phyloP scores from a whole-genome alignment of 2,797 vertebrate species.

The Crocodylus rhombifer region DNA sequence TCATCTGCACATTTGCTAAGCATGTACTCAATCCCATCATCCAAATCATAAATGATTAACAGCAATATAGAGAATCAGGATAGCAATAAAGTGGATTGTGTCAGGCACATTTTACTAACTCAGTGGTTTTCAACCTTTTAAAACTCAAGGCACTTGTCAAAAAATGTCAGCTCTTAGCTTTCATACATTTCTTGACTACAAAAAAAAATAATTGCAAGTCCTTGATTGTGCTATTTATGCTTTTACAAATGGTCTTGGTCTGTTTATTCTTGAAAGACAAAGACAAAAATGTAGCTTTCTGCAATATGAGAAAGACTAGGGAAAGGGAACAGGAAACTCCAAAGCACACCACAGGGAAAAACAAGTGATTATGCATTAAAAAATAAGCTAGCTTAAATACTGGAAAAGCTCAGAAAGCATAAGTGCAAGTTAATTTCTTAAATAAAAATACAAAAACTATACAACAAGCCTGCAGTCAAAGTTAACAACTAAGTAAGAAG shows the following conservation, averaged over 20 bases:
- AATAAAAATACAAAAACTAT: neutral
- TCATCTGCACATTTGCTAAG: too few relatives aligned
- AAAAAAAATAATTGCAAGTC: too few relatives aligned
- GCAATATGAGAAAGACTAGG: neutral
- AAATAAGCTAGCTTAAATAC: neutral
- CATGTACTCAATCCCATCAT: too few relatives aligned
- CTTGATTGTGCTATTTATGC: neutral
- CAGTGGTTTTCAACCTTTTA: too few relatives aligned
- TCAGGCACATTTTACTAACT: neutral
- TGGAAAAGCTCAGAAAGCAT: neutral
- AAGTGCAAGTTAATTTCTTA: neutral
- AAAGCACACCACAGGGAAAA: neutral
- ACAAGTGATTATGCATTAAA: neutral
- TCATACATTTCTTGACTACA: too few relatives aligned
- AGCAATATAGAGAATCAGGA: too few relatives aligned
- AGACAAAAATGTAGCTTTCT: neutral
- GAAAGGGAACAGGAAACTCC: neutral
- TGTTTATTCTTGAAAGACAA: neutral
- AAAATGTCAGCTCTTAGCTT: too few relatives aligned
- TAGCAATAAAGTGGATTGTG: accelerated
- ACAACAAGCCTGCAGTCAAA: neutral
- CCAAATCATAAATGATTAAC: too few relatives aligned
- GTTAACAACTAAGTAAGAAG: neutral
- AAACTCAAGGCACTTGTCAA: too few relatives aligned
- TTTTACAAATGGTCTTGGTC: neutral